A percentile compares a stretch with the other conserved stretches of the same genome.
Evolutionary conservation across 2,113 vertebrate genomes (phyloP).

Genomic region (Scytalopus superciliaris): DNA sequence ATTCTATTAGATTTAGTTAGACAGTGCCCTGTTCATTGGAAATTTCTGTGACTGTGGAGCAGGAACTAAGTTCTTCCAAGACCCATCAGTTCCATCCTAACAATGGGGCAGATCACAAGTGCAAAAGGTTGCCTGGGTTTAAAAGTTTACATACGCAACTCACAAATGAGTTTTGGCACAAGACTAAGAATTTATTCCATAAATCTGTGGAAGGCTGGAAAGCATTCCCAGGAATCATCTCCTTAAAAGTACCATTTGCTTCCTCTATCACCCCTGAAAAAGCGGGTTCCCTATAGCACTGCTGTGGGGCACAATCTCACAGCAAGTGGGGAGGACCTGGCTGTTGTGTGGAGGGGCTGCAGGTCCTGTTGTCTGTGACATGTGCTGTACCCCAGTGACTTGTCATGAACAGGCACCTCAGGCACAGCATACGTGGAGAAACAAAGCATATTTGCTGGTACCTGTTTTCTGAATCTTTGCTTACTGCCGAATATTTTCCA

Average conservation of each 20-base stretch:
- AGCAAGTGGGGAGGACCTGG: neutral
- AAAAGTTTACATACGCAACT: neutral
- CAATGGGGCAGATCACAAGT: neutral
- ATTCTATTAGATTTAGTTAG: neutral
- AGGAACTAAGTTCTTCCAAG: neutral
- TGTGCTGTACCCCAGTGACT: neutral
- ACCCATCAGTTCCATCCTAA: neutral
- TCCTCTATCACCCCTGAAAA: neutral
- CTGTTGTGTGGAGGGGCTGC: neutral
- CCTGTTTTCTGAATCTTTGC: neutral
- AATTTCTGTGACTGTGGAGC: neutral
- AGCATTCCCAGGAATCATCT: neutral
- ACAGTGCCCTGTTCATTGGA: neutral
- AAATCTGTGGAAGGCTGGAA: neutral
- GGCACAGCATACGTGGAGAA: neutral
- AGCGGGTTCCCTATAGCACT: neutral
- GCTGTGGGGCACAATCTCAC: accelerated
- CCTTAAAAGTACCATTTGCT: neutral
- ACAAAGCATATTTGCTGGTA: neutral
- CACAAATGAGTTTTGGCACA: neutral
- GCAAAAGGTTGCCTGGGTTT: neutral
- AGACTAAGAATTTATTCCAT: neutral
- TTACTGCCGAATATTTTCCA: neutral
- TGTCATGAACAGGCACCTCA: neutral
- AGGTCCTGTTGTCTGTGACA: neutral